These are phyloP conservation scores for Lithobates pipiens DNA, from an alignment of 2,797 vertebrate genomes.

Conservation along the genomic window DNA sequence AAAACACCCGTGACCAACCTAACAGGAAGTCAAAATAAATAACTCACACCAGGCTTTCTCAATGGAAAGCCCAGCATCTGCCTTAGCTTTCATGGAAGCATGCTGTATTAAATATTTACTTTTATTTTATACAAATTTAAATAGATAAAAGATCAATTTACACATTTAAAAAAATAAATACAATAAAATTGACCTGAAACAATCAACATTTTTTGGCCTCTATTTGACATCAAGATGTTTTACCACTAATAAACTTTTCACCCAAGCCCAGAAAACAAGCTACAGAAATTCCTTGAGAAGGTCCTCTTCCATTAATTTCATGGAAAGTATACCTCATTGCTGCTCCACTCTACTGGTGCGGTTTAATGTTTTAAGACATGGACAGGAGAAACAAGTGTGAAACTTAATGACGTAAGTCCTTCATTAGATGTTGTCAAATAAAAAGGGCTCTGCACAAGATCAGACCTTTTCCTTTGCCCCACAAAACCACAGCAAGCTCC, in stretches of 20 bases:
- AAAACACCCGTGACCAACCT: no score
- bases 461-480: conserved; percentile 1
- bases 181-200: no score
- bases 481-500: conserved; percentile 28
- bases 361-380: background rate
- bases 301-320: background rate
- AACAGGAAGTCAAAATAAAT: no score
- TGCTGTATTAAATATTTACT: no score
- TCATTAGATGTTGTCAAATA: background rate
- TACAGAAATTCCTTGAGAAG: conserved; percentile 1
- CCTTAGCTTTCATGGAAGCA: no score
- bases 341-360: conserved; percentile 8
- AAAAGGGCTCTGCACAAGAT: background rate
- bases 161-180: no score
- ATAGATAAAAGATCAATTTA: no score
- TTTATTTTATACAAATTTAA: no score
- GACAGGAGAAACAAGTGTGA: background rate
- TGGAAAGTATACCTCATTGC: conserved; percentile 13
- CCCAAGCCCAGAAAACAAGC: background rate
- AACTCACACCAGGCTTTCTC: no score
- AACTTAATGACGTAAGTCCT: background rate
- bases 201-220: background rate
- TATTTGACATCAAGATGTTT: background rate
- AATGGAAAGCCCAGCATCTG: no score
- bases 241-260: background rate